Conservation (phyloP, 2,113 vertebrate genomes). For the Anhinga rufa region DNA sequence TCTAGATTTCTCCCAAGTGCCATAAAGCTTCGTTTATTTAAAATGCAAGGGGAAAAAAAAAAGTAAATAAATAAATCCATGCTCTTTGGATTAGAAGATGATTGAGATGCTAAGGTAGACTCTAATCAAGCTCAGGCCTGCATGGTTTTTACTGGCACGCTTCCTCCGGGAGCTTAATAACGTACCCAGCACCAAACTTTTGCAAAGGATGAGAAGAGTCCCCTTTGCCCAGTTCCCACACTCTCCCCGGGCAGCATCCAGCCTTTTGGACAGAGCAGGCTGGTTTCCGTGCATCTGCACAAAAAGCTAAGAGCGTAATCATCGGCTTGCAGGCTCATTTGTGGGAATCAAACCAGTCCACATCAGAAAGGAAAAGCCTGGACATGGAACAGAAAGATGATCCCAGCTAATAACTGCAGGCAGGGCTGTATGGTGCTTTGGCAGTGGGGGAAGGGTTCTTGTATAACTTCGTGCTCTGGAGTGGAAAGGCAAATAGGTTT, state of each 20-base stretch:
- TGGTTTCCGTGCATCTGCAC: background rate
- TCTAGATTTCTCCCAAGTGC: background rate
- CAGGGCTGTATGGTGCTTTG: background rate
- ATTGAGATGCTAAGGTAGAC: background rate
- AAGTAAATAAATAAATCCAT: background rate
- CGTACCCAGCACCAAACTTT: background rate
- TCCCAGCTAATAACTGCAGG: background rate
- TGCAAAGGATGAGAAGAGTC: background rate
- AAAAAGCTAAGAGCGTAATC: background rate
- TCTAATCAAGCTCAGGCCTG: background rate
- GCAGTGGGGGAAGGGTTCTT: background rate
- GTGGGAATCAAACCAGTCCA: background rate
- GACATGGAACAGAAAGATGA: background rate
- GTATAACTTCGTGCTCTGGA: background rate
- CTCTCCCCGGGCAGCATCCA: background rate
- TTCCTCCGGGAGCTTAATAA: background rate
- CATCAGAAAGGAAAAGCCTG: constrained; percentile 18
- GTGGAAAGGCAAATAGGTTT: background rate
- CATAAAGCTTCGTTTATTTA: background rate
- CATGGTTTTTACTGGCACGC: background rate
- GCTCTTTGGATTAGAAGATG: background rate
- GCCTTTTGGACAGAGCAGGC: background rate
- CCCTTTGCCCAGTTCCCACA: constrained; percentile 12
- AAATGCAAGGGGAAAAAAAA: background rate
- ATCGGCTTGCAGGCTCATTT: background rate